phyloP scores from a whole-genome alignment of 2,797 vertebrate species.

The Rhabdomys pumilio region DNA sequence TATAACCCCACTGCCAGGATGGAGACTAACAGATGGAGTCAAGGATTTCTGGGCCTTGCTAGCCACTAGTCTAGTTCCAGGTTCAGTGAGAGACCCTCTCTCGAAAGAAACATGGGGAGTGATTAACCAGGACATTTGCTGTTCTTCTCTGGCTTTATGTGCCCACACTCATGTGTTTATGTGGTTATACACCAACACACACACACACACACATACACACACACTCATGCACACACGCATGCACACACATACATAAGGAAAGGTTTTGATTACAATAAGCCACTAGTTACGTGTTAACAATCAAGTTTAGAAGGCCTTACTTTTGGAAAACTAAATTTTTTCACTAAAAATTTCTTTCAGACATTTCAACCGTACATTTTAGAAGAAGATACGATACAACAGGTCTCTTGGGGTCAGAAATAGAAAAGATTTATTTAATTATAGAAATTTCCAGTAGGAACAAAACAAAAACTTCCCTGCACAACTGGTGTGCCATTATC shows the following conservation, averaged over 20 bases:
- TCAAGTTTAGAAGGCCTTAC: not conserved
- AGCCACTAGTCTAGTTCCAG: not conserved
- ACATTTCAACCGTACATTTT: not conserved
- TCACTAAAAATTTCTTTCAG: not conserved
- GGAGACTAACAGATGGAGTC: not conserved
- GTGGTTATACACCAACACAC: not conserved
- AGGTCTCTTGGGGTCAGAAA: not conserved
- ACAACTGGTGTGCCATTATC: not conserved
- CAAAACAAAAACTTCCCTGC: not conserved
- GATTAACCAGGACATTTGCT: not conserved
- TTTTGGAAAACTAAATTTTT: not conserved
- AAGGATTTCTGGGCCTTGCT: not conserved
- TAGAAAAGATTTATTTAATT: not conserved
- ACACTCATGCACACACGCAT: not conserved
- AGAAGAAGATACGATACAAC: not conserved
- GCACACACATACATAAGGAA: rapidly evolving
- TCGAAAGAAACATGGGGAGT: no score
- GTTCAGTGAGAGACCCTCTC: not conserved
- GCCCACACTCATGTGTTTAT: not conserved
- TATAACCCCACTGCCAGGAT: not conserved
- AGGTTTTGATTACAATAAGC: not conserved
- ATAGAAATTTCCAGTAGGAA: not conserved
- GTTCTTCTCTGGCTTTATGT: not conserved
- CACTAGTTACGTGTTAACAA: not conserved
- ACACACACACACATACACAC: not conserved